phyloP scores from a whole-genome alignment of 2,797 vertebrate genomes.

The Cygnus olor region DNA sequence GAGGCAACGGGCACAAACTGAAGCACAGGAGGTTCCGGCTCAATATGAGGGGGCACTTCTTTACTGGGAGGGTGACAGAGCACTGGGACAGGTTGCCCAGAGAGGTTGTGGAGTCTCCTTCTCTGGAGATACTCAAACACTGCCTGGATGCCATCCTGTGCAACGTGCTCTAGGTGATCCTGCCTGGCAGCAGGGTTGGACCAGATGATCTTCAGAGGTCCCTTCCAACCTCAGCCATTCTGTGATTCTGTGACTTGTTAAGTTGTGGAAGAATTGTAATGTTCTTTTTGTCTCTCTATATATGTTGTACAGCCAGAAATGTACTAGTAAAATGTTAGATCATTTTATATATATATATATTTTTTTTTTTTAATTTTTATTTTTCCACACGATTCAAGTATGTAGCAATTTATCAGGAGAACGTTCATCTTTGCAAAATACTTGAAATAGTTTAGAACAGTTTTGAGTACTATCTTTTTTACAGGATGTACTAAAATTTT shows the following conservation, averaged over 20 bases:
- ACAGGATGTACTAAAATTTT: not conserved
- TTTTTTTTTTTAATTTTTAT: not conserved
- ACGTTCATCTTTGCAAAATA: not conserved
- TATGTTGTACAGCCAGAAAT: not conserved
- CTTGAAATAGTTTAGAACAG: not conserved
- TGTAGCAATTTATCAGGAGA: not conserved
- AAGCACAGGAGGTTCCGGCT: too few relatives aligned
- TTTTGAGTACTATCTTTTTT: not conserved
- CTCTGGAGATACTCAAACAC: too few relatives aligned
- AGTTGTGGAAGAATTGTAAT: not conserved
- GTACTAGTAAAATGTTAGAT: not conserved
- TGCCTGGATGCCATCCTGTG: too few relatives aligned
- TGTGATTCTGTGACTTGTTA: not conserved
- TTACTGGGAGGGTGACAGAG: too few relatives aligned
- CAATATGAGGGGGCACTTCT: too few relatives aligned
- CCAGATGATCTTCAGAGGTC: too few relatives aligned
- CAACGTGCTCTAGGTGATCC: too few relatives aligned
- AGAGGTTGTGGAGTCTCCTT: too few relatives aligned
- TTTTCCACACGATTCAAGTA: not conserved
- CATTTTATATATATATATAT: not conserved
- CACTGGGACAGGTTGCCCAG: too few relatives aligned
- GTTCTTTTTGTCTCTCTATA: not conserved
- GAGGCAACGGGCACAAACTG: too few relatives aligned
- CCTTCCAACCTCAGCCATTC: too few relatives aligned
- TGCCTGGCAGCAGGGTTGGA: too few relatives aligned